phyloP scores from a whole-genome alignment of 1,140 invertebrate genomes.

The Drosophila tsacasi region DNA sequence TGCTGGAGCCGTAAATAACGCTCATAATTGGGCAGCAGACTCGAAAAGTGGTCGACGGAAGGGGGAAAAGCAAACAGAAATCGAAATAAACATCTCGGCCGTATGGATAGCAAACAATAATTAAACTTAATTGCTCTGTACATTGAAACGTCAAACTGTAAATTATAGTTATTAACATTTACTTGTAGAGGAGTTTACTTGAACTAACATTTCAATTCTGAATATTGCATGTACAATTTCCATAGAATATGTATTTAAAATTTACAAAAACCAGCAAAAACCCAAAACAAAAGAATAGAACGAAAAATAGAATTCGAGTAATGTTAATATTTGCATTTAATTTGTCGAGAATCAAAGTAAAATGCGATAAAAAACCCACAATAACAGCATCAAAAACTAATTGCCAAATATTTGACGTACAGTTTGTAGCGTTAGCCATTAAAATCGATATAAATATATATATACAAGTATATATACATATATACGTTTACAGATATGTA shows the following conservation, averaged over 20 bases:
- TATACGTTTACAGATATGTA: conserved; percentile 45
- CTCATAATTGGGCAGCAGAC: conserved; percentile 63
- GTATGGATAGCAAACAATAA: conserved; percentile 70
- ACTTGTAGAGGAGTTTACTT: conserved; percentile 49
- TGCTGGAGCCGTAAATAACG: conserved; percentile 63
- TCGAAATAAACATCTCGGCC: conserved; percentile 38
- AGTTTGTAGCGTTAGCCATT: conserved; percentile 62
- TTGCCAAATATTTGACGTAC: conserved; percentile 81
- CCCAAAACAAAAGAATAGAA: conserved; percentile 45
- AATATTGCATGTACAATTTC: conserved; percentile 66
- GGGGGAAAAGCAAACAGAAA: conserved; percentile 32
- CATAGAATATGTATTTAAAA: conserved; percentile 48
- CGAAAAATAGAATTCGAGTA: conserved; percentile 41
- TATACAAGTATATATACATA: background rate
- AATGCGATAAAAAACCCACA: conserved; percentile 58
- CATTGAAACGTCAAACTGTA: conserved; percentile 63
- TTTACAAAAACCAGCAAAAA: conserved; percentile 16
- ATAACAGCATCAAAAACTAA: conserved; percentile 68
- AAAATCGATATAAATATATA: conserved; percentile 32
- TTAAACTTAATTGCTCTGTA: conserved; percentile 79
- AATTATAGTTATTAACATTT: conserved; percentile 58
- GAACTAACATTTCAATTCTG: conserved; percentile 54
- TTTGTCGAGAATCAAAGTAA: conserved; percentile 62
- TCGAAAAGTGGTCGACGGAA: conserved; percentile 27
- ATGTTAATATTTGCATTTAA: conserved; percentile 78